Base-by-base conservation (phyloP, 2,888 invertebrate species). In the Cheilosia variabilis region DNA sequence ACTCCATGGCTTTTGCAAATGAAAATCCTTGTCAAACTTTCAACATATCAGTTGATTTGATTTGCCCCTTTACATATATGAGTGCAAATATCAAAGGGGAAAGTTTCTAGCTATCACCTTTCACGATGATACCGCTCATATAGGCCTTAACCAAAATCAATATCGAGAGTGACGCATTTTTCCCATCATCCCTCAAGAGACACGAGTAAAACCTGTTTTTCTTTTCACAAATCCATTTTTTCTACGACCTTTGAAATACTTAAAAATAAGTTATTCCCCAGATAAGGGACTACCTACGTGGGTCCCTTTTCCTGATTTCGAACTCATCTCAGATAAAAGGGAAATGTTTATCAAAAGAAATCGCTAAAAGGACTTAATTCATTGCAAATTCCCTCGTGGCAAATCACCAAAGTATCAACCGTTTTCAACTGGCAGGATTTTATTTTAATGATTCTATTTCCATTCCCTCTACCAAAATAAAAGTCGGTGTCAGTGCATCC, bases 261-360 rank as follows among this genome's bases (percentile, higher is more conserved):
- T n/a, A 15, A 4, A 15, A 7, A 24, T 13, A 45, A 45, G 13
- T 13, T 10, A 50, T 2, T 17, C 2, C 15, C 7, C 6, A 10
- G 2, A 24, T 24, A 27, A 27, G 27, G 6, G 43, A 43, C 43
- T 27, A 22, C 57, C 22, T 2, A 13, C 52, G 2, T 10, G 27
- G 24, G 24, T n/a, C 22, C 15, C 9, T 34, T 58, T 47, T 24
- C 0, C 24, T 24, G 24, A n/a, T 47, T 66, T 27, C 15, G 31
- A 60, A 58, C 66, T 60, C 58, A 45, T 41, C 45, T 31, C 55
- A 41, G 57, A 34, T 22, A 7, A 27, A 43, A 53, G n/a, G 37
- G 22, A 75, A 66, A 27, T n/a, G 31, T 58, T 34, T 52, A 76
- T 76, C 76, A 76, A 76, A 76, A 24, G 66, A 45, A 76, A 24